Base-by-base conservation (phyloP, 2,113 vertebrate species). In the Narcine bancroftii region DNA sequence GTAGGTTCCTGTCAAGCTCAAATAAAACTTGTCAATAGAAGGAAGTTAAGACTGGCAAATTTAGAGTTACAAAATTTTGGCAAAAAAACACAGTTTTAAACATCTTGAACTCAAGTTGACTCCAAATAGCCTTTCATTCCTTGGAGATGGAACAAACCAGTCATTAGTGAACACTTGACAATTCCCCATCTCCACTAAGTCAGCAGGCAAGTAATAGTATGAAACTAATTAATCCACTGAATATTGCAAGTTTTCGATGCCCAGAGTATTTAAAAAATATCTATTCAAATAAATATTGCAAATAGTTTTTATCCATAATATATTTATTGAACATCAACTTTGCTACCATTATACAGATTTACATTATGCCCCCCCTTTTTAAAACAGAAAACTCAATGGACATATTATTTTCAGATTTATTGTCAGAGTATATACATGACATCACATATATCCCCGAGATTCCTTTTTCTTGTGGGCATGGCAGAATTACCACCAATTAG, bases 61-160 rank as follows among this genome's bases (percentile, higher is more conserved):
- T 45, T 19, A 42, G 87, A 91, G 63, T 66, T 66, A 69, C 21
- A 42, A 45, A 85, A 66, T 5, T 19, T 29, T 69, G 65, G 85
- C 56, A 56, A 42, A 24, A 45, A 24, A 53, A 13, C 2, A 5
- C 19, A 45, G 63, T 69, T 69, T 45, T 45, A 91, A 66, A 69
- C 63, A 91, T 91, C 87, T 91, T 60, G 87, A 69, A 66, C 87
- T 45, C 60, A 91, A 11, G 2, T 36, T 45, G 63, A 42, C 45
- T 66, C 63, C 66, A 91, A 91, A 24, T 63, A 26, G 36, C 39
- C 36, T 91, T 69, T 69, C 60, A 91, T 91, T 69, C 60, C 63
- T 91, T 45, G 21, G 33, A 26, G 69, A 45, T 39, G 19, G 87
- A 69, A 91, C 45, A 60, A 9, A 42, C 87, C 87, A 91, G 45